Evolutionary conservation across 2,113 vertebrate genomes (phyloP).

Genomic region (Pandion haliaetus): DNA sequence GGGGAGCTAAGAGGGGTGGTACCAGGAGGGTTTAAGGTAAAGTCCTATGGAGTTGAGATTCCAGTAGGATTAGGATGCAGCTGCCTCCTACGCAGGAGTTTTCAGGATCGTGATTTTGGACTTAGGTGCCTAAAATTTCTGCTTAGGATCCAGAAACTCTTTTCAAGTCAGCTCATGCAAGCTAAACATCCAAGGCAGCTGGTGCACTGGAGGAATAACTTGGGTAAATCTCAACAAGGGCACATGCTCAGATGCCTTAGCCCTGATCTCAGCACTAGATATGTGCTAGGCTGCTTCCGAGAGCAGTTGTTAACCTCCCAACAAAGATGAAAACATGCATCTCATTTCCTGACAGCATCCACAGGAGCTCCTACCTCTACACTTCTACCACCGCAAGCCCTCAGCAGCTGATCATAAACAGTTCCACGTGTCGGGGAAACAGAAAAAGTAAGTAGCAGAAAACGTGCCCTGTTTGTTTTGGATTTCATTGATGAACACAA

Average conservation of each 20-base stretch:
- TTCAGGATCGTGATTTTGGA: not conserved
- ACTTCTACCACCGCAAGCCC: not conserved
- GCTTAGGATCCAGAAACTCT: not conserved
- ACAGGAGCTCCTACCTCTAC: not conserved
- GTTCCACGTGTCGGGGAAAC: not conserved
- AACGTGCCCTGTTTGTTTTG: not conserved
- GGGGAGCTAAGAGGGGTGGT: not conserved
- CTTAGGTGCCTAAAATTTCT: not conserved
- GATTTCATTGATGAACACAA: not conserved
- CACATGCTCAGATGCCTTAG: not conserved
- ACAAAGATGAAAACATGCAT: not conserved
- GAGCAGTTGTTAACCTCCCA: not conserved
- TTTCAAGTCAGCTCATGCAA: not conserved
- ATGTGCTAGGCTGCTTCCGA: not conserved
- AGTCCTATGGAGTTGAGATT: not conserved
- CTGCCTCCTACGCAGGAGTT: accelerated
- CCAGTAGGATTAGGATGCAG: not conserved
- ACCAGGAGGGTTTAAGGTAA: not conserved
- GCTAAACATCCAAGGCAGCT: not conserved
- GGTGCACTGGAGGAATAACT: not conserved
- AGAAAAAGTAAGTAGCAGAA: not conserved
- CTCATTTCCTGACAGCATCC: not conserved
- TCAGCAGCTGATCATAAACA: not conserved
- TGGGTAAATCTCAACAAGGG: not conserved
- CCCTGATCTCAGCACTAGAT: not conserved